A percentile compares a stretch with the other conserved stretches of the same genome.
These are phyloP conservation scores for Drosophila rhopaloa DNA, from an alignment of 1,140 invertebrate species.

Conservation along the genomic window DNA sequence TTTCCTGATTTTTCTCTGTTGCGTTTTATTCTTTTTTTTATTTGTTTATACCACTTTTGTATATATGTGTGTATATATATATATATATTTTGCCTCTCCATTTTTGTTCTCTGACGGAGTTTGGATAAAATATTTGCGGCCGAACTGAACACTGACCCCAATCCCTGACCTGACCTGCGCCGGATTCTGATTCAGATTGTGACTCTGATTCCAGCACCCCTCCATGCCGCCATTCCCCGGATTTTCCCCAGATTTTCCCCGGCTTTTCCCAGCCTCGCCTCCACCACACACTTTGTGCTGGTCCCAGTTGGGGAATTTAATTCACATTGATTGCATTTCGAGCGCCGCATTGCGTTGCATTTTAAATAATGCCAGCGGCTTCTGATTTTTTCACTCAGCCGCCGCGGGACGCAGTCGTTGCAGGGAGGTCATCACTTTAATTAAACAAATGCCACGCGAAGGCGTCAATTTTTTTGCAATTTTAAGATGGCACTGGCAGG, in stretches of 20 bases:
- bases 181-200: slow-evolving; percentile 47
- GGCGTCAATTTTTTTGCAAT: slow-evolving; percentile 54
- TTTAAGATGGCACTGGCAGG: slow-evolving; percentile 33
- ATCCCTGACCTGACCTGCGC: slow-evolving; percentile 43
- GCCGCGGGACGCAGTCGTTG: slow-evolving; percentile 13
- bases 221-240: background rate
- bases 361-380: slow-evolving; percentile 81
- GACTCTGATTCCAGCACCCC: slow-evolving; percentile 29
- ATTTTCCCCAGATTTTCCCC: slow-evolving; percentile 5
- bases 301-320: slow-evolving; percentile 71
- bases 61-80: slow-evolving; percentile 21
- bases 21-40: slow-evolving; percentile 6
- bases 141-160: slow-evolving; percentile 56
- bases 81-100: slow-evolving; percentile 12
- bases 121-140: slow-evolving; percentile 70
- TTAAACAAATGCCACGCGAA: slow-evolving; percentile 77
- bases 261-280: background rate
- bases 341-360: slow-evolving; percentile 79
- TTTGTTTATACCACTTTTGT: slow-evolving; percentile 38
- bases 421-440: slow-evolving; percentile 69
- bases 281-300: slow-evolving; percentile 38
- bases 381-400: slow-evolving; percentile 45
- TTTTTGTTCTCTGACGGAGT: slow-evolving; percentile 37
- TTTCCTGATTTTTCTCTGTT: slow-evolving; percentile 30
- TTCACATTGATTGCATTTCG: slow-evolving; percentile 81